Evolutionary conservation across 2,113 vertebrate species (phyloP), one percentile per base, ranked within the genome.

Genomic region (Archocentrus centrarchus): DNA sequence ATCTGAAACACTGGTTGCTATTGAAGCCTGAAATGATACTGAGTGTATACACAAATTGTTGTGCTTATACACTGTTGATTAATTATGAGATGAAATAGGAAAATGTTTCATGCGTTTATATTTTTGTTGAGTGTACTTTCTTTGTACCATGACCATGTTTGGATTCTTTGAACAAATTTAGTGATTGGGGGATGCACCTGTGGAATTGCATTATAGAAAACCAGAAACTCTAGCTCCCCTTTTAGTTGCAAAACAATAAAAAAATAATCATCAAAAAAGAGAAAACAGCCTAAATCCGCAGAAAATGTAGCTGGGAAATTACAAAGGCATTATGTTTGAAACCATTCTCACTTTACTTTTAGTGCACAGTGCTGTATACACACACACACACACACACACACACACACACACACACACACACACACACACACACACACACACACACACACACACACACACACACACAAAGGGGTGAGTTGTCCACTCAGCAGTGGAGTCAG

Each of bases 401-500:
- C 37, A 39, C 37, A 39, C n/a, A 89, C 8, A 60, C 35, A 37
- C 35, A 77, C 18, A 3, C 17, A 80, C 24, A 81, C n/a, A 89
- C 10, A 58, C 30, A 3, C 35, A 8, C 35, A 77, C 18, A 3
- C 17, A 80, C 24, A 81, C n/a, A 89, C 10, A 58, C 30, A 3
- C 17, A 66, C 37, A 79, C n/a, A 88, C 10, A 60, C 37, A 10
- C 37, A 39, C 37, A 39, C 37, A 77, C 27, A 3, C 17, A 80
- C 37, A 81, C n/a, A 89, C 8, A 60, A 7, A 59, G 41, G 2
- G 59, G 27, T 0, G 76, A 83, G 58, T 11, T 55, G 91, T 87
- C 81, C 78, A 89, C 66, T 94, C 92, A 93, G 91, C 84, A 32
- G 20, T 11, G 79, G 89, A 44, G 66, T 95, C 88, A 2, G 79